phyloP scores from a whole-genome alignment of 2,797 vertebrate species.

The Lacerta viridis region DNA sequence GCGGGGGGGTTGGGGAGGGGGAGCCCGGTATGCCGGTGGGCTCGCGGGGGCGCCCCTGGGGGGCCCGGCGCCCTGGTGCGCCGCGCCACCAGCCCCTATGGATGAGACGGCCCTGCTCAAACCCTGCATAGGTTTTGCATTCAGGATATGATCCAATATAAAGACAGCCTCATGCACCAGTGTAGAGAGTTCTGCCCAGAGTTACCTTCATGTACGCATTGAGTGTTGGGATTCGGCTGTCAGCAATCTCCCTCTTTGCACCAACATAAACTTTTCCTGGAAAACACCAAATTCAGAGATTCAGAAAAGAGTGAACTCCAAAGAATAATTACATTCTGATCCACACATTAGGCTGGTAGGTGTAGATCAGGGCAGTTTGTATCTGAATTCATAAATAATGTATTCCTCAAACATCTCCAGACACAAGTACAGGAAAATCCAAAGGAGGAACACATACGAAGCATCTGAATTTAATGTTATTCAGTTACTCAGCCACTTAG shows the following conservation, averaged over 20 bases:
- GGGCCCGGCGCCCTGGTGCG: no score
- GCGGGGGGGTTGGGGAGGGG: no score
- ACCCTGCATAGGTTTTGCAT: not conserved
- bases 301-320: not conserved
- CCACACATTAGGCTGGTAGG: not conserved
- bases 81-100: no score
- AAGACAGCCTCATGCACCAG: not conserved
- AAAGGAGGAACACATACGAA: not conserved
- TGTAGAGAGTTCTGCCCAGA: not conserved
- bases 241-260: conserved; percentile 93
- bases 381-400: not conserved
- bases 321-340: not conserved
- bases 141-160: not conserved
- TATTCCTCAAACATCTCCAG: not conserved
- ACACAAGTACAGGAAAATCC: not conserved
- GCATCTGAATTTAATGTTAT: not conserved
- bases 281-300: conserved; percentile 50
- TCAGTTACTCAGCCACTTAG: not conserved
- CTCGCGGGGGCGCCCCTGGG: no score
- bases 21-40: no score
- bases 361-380: not conserved
- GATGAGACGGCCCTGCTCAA: not conserved
- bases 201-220: conserved; percentile 95
- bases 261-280: conserved; percentile 93
- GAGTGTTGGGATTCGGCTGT: conserved; percentile 90